Evolutionary conservation across 2,113 vertebrate genomes (phyloP).

Genomic region (Anhinga rufa): DNA sequence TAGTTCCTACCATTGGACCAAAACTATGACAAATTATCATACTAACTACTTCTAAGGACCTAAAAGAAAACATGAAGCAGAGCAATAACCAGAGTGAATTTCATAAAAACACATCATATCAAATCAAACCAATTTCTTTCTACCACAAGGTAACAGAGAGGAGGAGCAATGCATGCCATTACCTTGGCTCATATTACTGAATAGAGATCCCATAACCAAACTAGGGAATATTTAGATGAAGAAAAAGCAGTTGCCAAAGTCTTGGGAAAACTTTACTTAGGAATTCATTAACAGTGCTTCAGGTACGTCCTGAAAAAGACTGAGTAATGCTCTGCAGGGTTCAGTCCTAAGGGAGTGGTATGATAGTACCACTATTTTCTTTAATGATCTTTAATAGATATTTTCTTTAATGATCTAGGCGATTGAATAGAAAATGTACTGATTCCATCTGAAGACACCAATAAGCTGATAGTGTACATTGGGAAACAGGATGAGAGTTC

Average conservation of each 20-base stretch:
- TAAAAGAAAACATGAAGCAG: background rate
- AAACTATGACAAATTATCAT: background rate
- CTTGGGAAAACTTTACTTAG: background rate
- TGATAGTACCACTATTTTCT: background rate
- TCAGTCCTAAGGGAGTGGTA: background rate
- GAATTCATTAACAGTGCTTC: background rate
- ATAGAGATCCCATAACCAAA: background rate
- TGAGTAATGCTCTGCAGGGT: background rate
- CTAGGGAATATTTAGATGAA: background rate
- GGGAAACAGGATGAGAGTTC: background rate
- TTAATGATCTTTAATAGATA: background rate
- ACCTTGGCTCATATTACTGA: background rate
- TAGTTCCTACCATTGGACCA: background rate
- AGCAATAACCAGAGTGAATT: background rate
- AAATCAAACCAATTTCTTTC: background rate
- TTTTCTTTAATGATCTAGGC: background rate
- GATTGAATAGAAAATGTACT: background rate
- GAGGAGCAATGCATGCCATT: background rate
- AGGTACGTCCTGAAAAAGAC: background rate
- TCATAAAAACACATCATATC: background rate
- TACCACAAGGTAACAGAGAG: background rate
- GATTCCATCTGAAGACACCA: background rate
- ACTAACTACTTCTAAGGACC: background rate
- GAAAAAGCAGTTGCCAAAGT: background rate
- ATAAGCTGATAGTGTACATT: background rate